These are phyloP conservation scores for Mesoclemmys tuberculata DNA, from an alignment of 2,113 vertebrate species.

Conservation along the genomic window DNA sequence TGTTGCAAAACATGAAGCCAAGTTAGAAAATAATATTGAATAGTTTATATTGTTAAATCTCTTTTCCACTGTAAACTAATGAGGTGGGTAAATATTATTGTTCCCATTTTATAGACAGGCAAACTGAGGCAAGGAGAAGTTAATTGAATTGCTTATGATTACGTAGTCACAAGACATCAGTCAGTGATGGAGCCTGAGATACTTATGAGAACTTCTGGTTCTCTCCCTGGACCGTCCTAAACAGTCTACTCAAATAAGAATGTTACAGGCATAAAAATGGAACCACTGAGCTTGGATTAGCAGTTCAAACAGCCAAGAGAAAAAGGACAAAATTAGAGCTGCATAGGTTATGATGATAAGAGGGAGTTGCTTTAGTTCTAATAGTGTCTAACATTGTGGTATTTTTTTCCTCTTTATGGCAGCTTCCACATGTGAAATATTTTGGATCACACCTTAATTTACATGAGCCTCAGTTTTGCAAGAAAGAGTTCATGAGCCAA, in stretches of 20 bases:
- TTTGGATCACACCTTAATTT: slow-evolving; percentile 70
- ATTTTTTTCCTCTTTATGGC: not conserved
- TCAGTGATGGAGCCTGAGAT: not conserved
- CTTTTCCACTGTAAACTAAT: not conserved
- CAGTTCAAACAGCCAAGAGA: not conserved
- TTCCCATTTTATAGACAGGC: not conserved
- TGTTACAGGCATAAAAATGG: not conserved
- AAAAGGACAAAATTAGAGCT: not conserved
- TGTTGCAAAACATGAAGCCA: not conserved
- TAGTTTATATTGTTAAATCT: not conserved
- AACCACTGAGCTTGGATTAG: not conserved
- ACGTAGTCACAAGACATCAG: not conserved
- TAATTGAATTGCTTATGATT: not conserved
- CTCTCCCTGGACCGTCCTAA: not conserved
- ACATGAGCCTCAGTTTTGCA: slow-evolving; percentile 64
- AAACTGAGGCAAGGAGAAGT: not conserved
- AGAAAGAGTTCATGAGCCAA: slow-evolving; percentile 59
- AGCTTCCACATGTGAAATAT: slow-evolving; percentile 34
- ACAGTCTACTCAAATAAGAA: accelerated
- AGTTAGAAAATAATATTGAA: not conserved
- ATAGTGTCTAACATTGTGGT: not conserved
- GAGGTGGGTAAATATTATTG: not conserved
- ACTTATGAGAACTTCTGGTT: not conserved
- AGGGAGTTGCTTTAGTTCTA: slow-evolving; percentile 14
- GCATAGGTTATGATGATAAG: not conserved